Evolutionary conservation across 2,113 vertebrate genomes (phyloP), one percentile per base, ranked within the genome.

Genomic region (Gymnarchus niloticus): DNA sequence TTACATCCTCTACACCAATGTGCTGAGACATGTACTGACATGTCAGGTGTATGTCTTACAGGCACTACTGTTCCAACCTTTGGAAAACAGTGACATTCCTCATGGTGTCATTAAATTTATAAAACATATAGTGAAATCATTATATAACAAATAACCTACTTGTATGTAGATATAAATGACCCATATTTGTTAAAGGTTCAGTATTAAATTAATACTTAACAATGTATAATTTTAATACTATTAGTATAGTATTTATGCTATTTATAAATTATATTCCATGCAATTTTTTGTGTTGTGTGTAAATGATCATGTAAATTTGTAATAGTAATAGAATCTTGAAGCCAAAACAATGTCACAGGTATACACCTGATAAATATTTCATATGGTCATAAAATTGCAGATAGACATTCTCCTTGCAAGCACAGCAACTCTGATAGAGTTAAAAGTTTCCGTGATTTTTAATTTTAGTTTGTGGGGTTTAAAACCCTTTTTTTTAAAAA

Each of bases 361-460:
- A 23, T 46, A 46, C 37, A 7, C 44, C 9, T 48, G 23, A 78
- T 78, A 78, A 78, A 78, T 78, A 78, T 78, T 78, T 78, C 44
- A 78, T 48, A 78, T 12, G 21, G 76, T 48, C 76, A 78, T 48
- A 78, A 78, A 78, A n/a, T 41, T 78, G 76, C 37, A 48, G 21
- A 48, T 78, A 78, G 46, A 48, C 76, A 46, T n/a, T 48, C 46
- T 78, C 76, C 76, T n/a, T 78, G 76, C 76, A 48, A 78, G 23
- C 76, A 78, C 76, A 78, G 76, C 76, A 78, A 48, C 76, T 78
- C 44, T 78, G 44, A 48, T 41, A 78, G 76, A 78, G 76, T 78
- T 44, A 10, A 78, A 78, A 48, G 44, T 48, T 78, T 78, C 76
- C 44, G 44, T 78, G 76, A 78, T 78, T 78, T 78, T 78, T 78